Evolutionary conservation across 2,888 invertebrate species (phyloP).

Genomic region (Drosophila bunnanda): DNA sequence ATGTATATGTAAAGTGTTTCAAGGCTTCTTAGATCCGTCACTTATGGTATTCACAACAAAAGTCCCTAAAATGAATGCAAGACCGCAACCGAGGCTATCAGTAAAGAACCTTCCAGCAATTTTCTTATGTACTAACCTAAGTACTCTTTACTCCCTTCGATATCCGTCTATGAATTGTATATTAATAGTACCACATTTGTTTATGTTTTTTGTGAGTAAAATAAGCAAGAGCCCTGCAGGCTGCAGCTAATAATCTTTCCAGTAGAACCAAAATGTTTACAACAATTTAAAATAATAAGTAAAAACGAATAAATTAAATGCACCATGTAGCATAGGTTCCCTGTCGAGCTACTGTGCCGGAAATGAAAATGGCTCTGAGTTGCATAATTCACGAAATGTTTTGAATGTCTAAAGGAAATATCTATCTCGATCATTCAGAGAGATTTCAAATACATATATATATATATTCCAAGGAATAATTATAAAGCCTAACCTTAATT

Average conservation of each 20-base stretch:
- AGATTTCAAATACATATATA: conserved; percentile 15
- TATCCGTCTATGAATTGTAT: conserved; percentile 37
- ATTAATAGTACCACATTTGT: conserved; percentile 7
- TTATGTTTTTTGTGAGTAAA: conserved; percentile 26
- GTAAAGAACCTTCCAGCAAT: conserved; percentile 79
- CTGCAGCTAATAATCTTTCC: conserved; percentile 75
- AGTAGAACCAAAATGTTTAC: conserved; percentile 37
- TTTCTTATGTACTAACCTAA: conserved; percentile 33
- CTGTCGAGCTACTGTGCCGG: conserved; percentile 71
- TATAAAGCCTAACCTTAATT: conserved; percentile 30
- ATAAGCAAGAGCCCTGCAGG: conserved; percentile 72
- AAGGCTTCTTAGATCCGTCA: conserved; percentile 55
- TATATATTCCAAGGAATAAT: conserved; percentile 26
- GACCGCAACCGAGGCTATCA: conserved; percentile 73
- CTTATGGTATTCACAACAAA: conserved; percentile 64
- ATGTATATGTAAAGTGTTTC: conserved; percentile 68
- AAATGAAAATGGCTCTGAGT: conserved; percentile 47
- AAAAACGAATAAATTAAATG: conserved; percentile 15
- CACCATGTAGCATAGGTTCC: conserved; percentile 14
- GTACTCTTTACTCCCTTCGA: conserved; percentile 30
- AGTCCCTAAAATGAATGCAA: conserved; percentile 36
- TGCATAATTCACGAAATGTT: conserved; percentile 65
- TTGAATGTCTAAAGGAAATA: conserved; percentile 37
- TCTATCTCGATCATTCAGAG: conserved; percentile 16
- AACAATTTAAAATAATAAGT: conserved; percentile 6